Percentiles rank a stretch among this genome's conserved stretches.
These are phyloP conservation scores for Penelope pileata DNA, from an alignment of 2,113 vertebrate species.

Conservation along the genomic window DNA sequence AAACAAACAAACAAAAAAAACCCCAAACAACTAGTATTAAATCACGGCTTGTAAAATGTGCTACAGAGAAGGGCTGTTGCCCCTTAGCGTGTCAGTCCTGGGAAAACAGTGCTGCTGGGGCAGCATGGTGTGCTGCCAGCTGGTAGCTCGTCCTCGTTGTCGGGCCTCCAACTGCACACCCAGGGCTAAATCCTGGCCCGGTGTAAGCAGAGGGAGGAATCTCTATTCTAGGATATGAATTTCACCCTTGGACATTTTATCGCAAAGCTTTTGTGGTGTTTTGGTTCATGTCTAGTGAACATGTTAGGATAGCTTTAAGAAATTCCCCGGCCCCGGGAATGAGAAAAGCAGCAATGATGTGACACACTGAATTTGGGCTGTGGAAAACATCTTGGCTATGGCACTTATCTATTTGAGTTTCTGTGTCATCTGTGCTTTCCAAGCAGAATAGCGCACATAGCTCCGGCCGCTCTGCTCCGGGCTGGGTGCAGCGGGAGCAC, in stretches of 20 bases:
- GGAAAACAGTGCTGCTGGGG: not conserved
- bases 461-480: not conserved
- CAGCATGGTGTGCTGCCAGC: not conserved
- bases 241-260: not conserved
- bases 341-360: conserved; percentile 2
- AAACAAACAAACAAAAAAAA: too few relatives aligned
- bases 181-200: not conserved
- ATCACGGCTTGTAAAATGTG: not conserved
- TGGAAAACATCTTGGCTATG: conserved; percentile 41
- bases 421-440: not conserved
- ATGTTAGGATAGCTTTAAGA: not conserved
- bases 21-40: not conserved
- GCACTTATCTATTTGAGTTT: not conserved
- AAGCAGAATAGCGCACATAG: not conserved
- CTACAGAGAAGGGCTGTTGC: not conserved
- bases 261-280: not conserved
- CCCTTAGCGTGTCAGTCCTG: not conserved
- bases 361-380: not conserved
- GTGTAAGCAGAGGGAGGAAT: not conserved
- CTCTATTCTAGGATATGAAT: not conserved
- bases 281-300: not conserved
- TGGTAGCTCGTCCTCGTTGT: not conserved
- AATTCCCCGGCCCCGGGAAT: not conserved
- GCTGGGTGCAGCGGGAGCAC: not conserved
- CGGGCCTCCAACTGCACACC: not conserved